Conservation (phyloP, 1,140 invertebrate species). For the Musca vetustissima region DNA sequence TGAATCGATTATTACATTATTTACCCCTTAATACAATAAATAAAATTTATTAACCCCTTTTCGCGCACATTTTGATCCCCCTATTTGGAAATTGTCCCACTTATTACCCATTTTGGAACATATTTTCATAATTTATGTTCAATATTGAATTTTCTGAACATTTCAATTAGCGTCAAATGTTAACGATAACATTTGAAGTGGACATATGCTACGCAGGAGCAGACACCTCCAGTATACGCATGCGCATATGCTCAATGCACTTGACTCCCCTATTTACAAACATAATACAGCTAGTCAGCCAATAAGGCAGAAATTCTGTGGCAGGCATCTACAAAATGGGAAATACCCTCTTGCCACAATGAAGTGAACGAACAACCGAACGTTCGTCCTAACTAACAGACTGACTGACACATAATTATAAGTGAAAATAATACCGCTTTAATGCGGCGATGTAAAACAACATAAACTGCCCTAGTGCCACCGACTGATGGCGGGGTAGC, state of each 20-base stretch:
- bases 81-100: too few species aligned
- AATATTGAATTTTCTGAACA: constrained; percentile 9
- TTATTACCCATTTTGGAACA: too few species aligned
- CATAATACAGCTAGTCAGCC: not conserved
- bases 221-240: not conserved
- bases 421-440: not conserved
- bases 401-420: constrained; percentile 17
- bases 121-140: constrained; percentile 13
- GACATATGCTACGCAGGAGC: not conserved
- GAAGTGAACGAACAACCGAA: too few species aligned
- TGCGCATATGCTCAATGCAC: not conserved
- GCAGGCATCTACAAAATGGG: too few species aligned
- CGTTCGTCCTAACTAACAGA: not conserved
- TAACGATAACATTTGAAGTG: not conserved
- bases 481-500: not conserved
- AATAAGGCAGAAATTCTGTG: not conserved
- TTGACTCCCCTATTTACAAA: too few species aligned
- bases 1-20: too few species aligned
- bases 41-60: too few species aligned
- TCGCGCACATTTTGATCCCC: too few species aligned
- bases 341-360: too few species aligned
- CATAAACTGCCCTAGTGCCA: too few species aligned
- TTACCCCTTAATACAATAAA: too few species aligned
- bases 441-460: not conserved
- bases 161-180: constrained; percentile 17